Evolutionary conservation across 1,140 invertebrate species (phyloP), one percentile per base, ranked within the genome.

Genomic region (Elymnias hypermnestra): DNA sequence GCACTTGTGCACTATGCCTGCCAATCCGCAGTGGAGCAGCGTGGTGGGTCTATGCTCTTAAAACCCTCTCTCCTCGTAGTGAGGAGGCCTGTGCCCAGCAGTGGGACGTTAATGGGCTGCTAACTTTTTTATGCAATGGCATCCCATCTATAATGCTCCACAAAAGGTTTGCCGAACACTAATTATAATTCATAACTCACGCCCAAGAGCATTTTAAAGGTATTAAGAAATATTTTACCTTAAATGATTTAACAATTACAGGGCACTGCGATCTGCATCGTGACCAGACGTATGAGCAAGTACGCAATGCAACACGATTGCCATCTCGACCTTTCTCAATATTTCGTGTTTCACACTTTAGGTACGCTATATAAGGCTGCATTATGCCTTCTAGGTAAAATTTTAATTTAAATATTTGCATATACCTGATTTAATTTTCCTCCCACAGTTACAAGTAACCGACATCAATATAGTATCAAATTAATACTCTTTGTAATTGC

Each of bases 221-320:
- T 25, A 51, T 51, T 51, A 41, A 51, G 48, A 51, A 39, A 51
- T 51, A 39, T 44, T 51, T 51, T 36, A 51, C 40, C 21, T 43
- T 51, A 51, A 51, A 51, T 51, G 48, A 51, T 51, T 51, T 44
- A 29, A 44, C 48, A 44, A 51, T 51, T 51, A 44, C 41, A 38
- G 25, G 35, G 14, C 40, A 26, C 4, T 44, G 40, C 40, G 33
- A 43, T 50, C 36, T 42, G 18, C 39, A 37, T 46, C 39, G 39
- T 50, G 39, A 43, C 45, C 29, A 15, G 29, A 15, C 29, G 14
- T 15, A 33, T 8, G 29, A 33, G 29, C n/a, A 8, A 8, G 29
- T 8, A 33, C 1, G 6, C 29, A 33, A 15, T 33, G 29, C 8
- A 29, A 13, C 12, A 8, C n/a, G 29, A 33, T 33, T 33, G 13